Evolutionary conservation across 2,113 vertebrate species (phyloP).

Genomic region (Scomber japonicus): DNA sequence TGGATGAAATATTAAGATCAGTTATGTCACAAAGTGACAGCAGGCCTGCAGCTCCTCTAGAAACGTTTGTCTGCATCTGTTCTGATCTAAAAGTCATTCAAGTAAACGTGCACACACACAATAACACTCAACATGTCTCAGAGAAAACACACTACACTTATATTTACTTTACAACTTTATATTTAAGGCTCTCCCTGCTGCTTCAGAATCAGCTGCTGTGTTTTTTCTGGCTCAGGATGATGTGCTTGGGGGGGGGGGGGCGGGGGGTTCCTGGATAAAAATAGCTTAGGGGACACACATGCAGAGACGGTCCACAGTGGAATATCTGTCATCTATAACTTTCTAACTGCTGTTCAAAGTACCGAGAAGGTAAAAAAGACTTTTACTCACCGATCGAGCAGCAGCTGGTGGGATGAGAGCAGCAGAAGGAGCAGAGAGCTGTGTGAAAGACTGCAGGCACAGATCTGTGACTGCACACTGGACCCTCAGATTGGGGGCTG

Average conservation of each 20-base stretch:
- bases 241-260: not conserved
- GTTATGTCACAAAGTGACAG: not conserved
- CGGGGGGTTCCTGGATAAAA: conserved; percentile 37
- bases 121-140: not conserved
- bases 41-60: not conserved
- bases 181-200: not conserved
- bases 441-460: not conserved
- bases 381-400: conserved; percentile 66
- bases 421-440: not conserved
- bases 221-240: not conserved
- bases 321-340: conserved; percentile 36
- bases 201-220: conserved; percentile 7
- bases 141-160: not conserved
- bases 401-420: not conserved
- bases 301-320: not conserved
- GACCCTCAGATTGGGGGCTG: conserved; percentile 59
- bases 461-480: conserved; percentile 28
- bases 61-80: not conserved
- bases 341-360: conserved; percentile 9
- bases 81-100: not conserved
- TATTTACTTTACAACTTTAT: not conserved
- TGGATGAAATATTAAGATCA: not conserved
- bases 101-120: not conserved
- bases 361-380: not conserved
- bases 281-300: conserved; percentile 44